These are phyloP conservation scores for Auanema sp. DNA, from an alignment of 2,888 invertebrate species.

Conservation along the genomic window DNA sequence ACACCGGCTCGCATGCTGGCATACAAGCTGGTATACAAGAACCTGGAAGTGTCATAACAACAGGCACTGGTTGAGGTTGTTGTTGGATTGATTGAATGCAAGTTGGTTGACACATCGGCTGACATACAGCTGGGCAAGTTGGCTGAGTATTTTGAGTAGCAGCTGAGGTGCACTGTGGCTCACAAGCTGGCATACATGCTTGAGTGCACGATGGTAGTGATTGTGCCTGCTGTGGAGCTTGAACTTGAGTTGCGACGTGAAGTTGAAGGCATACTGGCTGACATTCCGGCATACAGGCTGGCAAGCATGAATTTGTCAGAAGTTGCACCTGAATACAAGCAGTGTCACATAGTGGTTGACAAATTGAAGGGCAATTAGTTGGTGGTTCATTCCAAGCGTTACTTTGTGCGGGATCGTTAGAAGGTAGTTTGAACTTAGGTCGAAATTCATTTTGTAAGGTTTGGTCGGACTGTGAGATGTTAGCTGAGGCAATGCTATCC, in stretches of 20 bases:
- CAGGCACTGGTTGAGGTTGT: neutral
- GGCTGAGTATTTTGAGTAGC: neutral
- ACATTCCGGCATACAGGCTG: constrained; percentile 1
- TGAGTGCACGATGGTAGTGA: constrained; percentile 5
- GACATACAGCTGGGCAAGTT: constrained; percentile 11
- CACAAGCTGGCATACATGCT: neutral
- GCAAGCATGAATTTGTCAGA: constrained; percentile 1
- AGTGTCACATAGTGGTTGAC: constrained; percentile 13
- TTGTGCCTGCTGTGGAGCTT: constrained; percentile 8
- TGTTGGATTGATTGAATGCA: constrained; percentile 6
- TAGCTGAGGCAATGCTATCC: neutral
- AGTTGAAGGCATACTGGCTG: neutral
- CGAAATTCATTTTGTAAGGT: neutral
- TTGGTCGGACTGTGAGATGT: neutral
- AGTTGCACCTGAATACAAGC: constrained; percentile 1
- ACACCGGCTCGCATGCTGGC: constrained; percentile 34
- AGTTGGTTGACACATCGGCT: constrained; percentile 6
- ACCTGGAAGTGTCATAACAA: too few species aligned
- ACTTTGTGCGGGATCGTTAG: neutral
- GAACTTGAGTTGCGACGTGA: constrained; percentile 6
- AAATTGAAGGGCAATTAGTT: constrained; percentile 7
- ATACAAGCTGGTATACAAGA: constrained; percentile 38
- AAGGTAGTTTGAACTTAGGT: neutral
- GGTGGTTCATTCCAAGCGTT: neutral
- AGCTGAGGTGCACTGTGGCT: constrained; percentile 1